phyloP scores from a whole-genome alignment of 2,888 invertebrate genomes.

The Tineola bisselliella region DNA sequence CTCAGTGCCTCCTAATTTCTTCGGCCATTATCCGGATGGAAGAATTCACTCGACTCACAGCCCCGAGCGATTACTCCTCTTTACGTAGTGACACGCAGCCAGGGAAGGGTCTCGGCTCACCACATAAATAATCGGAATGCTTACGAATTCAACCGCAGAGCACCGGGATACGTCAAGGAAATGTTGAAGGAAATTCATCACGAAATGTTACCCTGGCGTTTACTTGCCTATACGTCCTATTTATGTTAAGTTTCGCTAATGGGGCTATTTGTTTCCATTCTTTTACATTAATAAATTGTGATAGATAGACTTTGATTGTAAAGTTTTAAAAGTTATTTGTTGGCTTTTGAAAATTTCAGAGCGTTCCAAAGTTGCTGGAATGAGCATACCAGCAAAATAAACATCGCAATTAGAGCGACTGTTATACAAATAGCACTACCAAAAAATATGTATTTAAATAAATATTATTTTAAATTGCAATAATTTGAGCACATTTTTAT shows the following conservation, averaged over 20 bases:
- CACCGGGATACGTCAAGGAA: slow-evolving; percentile 37
- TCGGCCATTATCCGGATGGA: slow-evolving; percentile 54
- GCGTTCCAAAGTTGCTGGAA: not conserved
- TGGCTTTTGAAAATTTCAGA: not conserved
- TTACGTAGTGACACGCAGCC: slow-evolving; percentile 44
- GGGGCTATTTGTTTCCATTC: not conserved
- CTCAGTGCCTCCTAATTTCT: slow-evolving; percentile 47
- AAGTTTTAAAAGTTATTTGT: not conserved
- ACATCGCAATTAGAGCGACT: slow-evolving; percentile 3
- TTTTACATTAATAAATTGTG: not conserved
- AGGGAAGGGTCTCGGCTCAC: slow-evolving; percentile 26
- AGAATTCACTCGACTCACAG: slow-evolving; percentile 51
- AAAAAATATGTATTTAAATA: not conserved
- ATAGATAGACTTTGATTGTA: not conserved
- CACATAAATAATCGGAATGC: slow-evolving; percentile 59
- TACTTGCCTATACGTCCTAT: not conserved
- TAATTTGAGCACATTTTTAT: no score
- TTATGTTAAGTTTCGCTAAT: not conserved
- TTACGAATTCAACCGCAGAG: slow-evolving; percentile 44
- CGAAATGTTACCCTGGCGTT: slow-evolving; percentile 29
- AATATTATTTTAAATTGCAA: not conserved
- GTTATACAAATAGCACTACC: not conserved
- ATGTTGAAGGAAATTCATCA: slow-evolving; percentile 43
- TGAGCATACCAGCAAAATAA: not conserved
- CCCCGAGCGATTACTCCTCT: slow-evolving; percentile 56